Percentiles rank a stretch among this genome's conserved stretches.
phyloP scores from a whole-genome alignment of 2,888 invertebrate species.

The Erebia epiphron region DNA sequence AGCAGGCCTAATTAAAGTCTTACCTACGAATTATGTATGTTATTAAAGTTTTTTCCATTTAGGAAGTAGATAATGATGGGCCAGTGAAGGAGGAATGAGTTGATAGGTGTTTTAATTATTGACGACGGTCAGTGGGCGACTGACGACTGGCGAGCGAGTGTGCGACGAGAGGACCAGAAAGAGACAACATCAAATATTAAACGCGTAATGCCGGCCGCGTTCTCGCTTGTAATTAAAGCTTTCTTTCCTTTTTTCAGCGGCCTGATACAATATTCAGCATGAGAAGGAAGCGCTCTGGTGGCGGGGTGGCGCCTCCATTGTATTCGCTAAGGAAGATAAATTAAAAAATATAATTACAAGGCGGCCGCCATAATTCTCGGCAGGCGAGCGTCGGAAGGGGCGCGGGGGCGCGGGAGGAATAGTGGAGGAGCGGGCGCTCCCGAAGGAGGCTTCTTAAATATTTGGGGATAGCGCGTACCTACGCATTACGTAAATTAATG shows the following conservation, averaged over 20 bases:
- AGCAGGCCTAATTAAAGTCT: constrained; percentile 28
- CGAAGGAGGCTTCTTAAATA: constrained; percentile 84
- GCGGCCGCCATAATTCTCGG: constrained; percentile 85
- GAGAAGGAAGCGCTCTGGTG: constrained; percentile 82
- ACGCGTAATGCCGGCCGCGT: constrained; percentile 78
- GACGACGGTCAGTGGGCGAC: constrained; percentile 45
- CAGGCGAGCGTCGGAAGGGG: constrained; percentile 69
- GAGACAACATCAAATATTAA: constrained; percentile 82
- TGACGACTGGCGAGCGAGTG: constrained; percentile 46
- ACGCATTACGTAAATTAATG: constrained; percentile 84
- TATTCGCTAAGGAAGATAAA: constrained; percentile 87
- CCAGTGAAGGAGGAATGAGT: constrained; percentile 77
- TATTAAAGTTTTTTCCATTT: constrained; percentile 35
- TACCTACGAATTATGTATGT: constrained; percentile 29
- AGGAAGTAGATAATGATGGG: constrained; percentile 68
- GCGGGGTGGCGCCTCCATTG: constrained; percentile 83
- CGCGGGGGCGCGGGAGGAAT: constrained; percentile 61
- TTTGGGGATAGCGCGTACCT: constrained; percentile 84
- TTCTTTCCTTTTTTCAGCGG: constrained; percentile 83
- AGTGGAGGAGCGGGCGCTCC: constrained; percentile 80
- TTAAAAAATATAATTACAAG: constrained; percentile 88
- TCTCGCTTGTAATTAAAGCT: constrained; percentile 83
- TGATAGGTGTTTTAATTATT: constrained; percentile 80
- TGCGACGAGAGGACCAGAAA: constrained; percentile 61
- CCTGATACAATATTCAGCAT: constrained; percentile 83